Percentiles rank a stretch among this genome's conserved stretches.
Evolutionary conservation across 2,797 vertebrate genomes (phyloP).

Genomic region (Myioborus melanocephalus): DNA sequence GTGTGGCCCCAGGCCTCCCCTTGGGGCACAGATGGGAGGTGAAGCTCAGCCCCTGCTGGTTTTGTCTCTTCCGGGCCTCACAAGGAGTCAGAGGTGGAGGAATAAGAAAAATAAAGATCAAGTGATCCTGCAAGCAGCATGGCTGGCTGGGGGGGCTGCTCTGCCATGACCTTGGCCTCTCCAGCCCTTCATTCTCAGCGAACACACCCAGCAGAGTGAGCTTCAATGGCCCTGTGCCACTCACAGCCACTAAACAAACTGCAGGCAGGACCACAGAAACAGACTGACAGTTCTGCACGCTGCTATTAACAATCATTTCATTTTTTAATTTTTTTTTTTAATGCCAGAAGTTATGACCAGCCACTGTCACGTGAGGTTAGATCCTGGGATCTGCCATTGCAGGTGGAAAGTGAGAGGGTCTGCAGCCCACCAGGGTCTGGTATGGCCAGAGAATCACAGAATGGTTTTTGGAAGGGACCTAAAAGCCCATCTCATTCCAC

Average conservation of each 20-base stretch:
- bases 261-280: background rate
- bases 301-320: background rate
- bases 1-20: fast-evolving
- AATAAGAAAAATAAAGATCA: background rate
- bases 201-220: background rate
- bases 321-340: background rate
- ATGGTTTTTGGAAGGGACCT: background rate
- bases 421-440: background rate
- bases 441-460: background rate
- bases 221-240: background rate
- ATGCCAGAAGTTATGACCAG: background rate
- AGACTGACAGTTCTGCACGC: background rate
- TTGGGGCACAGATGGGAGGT: background rate
- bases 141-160: background rate
- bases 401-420: background rate
- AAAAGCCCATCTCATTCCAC: fast-evolving
- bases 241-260: background rate
- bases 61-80: background rate
- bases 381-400: background rate
- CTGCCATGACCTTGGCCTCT: fast-evolving
- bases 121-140: background rate
- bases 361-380: background rate
- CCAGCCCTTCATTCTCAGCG: background rate
- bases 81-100: background rate
- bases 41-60: background rate